Evolutionary conservation across 2,797 vertebrate species (phyloP), one percentile per base, ranked within the genome.

Genomic region (Rhabdophis nuchalis): DNA sequence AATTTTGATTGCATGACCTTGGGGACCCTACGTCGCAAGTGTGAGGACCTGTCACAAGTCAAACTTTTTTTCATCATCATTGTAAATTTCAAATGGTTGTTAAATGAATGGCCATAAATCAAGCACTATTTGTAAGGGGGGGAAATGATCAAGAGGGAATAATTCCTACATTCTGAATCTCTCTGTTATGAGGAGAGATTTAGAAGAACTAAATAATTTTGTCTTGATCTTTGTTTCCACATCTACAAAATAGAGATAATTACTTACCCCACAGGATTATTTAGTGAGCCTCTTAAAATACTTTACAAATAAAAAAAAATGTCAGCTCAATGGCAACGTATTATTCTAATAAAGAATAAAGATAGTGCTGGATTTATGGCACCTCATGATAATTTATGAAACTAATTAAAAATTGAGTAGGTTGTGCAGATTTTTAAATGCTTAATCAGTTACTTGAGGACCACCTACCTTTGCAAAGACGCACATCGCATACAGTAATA

Each of bases 361-460:
- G 90, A 91, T 90, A 8, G 90, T 91, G 90, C 93, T 95, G 94
- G 93, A 94, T 96, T 96, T 96, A 95, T 0, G 0, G 90, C 91
- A 91, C 94, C 95, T 92, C 25, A 54, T 95, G 93, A 94, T 95
- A 96, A 96, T 96, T 95, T 94, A 94, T 96, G 92, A 90, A 95
- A 95, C 94, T 95, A 96, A 96, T 97, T 96, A 97, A 96, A 96
- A 96, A 93, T 93, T 90, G 1, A 13, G 92, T 95, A 82, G 77
- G 85, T 88, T 93, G 89, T 92, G 85, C 93, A 94, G 94, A 90
- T 95, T 95, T 96, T 95, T 93, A 56, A 96, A 93, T 91, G 92
- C 89, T 95, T 96, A 92, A 96, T 95, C 95, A 95, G 95, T 95
- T 95, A 95, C 90, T 93, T 72, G 94, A 96, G 94, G 94, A 93